Conservation (phyloP, 2,113 vertebrate species). For the Oryctolagus cuniculus region mOryCun1.1 NC_091440.1:112708001-112708500, state of each 20-base stretch:
- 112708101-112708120: too few species aligned
- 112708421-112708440: constrained; percentile 35
- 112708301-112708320: constrained; percentile 20
- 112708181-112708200: too few species aligned
- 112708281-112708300: background rate
- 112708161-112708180: too few species aligned
- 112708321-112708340: constrained; percentile 17
- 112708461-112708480: background rate
- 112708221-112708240: background rate
- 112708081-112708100: too few species aligned
- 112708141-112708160: too few species aligned
- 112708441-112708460: background rate
- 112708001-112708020: too few species aligned
- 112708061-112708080: too few species aligned
- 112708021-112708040: too few species aligned
- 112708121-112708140: too few species aligned
- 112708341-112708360: background rate
- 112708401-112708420: background rate
- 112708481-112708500: background rate
- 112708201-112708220: background rate
- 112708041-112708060: too few species aligned
- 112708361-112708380: background rate
- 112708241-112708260: constrained; percentile 23
- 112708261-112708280: background rate
- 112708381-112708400: background rate